These are phyloP conservation scores for Catharus ustulatus DNA, from an alignment of 2,797 vertebrate species.

Conservation along the genomic window DNA sequence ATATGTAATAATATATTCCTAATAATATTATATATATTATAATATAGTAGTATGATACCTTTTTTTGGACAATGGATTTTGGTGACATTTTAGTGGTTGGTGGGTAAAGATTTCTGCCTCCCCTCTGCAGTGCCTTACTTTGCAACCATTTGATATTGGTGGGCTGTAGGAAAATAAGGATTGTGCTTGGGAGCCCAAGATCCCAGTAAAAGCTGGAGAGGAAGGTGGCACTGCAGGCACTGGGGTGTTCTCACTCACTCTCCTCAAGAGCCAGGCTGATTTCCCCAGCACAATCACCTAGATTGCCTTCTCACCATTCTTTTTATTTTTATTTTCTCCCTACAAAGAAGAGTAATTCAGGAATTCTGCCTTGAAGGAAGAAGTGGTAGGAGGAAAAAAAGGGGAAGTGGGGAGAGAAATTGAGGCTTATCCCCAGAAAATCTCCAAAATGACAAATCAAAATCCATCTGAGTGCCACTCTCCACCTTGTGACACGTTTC, in stretches of 20 bases:
- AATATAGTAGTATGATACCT: no score
- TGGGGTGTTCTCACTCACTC: rapidly evolving
- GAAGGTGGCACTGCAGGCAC: background rate
- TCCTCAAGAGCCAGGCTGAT: background rate
- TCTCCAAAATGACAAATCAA: background rate
- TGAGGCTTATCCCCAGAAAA: background rate
- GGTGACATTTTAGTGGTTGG: background rate
- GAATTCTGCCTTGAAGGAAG: background rate
- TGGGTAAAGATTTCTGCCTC: background rate
- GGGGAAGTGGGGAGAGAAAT: background rate
- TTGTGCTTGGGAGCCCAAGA: background rate
- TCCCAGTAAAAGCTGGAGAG: background rate
- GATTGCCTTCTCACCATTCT: background rate
- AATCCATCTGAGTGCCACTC: background rate
- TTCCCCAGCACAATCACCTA: background rate
- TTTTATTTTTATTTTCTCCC: background rate
- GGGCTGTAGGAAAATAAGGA: background rate
- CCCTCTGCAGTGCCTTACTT: background rate
- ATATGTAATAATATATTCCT: no score
- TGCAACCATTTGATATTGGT: background rate
- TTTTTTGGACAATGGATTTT: background rate
- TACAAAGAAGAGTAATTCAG: background rate
- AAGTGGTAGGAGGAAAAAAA: background rate
- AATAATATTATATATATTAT: no score
- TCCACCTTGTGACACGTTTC: background rate